These are phyloP conservation scores for Acinonyx jubatus DNA, from an alignment of 2,113 vertebrate species.

Conservation along the genomic window DNA sequence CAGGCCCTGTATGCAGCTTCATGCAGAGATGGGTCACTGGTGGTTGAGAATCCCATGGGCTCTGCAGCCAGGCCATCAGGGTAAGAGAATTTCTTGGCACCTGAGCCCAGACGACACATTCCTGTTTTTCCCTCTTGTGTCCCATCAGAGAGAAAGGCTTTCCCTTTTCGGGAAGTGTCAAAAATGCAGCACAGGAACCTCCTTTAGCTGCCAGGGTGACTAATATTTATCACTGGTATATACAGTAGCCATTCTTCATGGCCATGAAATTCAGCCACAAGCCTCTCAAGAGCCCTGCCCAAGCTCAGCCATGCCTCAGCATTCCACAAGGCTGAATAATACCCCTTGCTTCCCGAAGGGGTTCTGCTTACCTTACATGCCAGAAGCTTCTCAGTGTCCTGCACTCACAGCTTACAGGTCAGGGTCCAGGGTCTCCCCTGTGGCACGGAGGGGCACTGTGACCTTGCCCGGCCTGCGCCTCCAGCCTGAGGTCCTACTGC, in stretches of 20 bases:
- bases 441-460: rapidly evolving
- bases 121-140: conserved; percentile 30
- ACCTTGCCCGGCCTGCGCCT: not conserved
- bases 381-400: not conserved
- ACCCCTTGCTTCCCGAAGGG: conserved; percentile 23
- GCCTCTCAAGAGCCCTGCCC: conserved; percentile 87
- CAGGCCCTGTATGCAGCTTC: not conserved
- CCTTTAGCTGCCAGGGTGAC: conserved; percentile 74
- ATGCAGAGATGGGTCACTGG: not conserved
- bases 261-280: conserved; percentile 88
- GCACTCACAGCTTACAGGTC: rapidly evolving
- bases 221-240: conserved; percentile 82
- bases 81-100: conserved; percentile 5
- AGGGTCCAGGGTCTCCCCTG: not conserved
- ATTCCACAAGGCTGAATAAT: conserved; percentile 87
- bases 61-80: not conserved
- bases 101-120: conserved; percentile 71
- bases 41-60: not conserved
- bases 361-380: not conserved
- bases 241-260: conserved; percentile 85
- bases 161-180: conserved; percentile 73
- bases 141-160: conserved; percentile 55
- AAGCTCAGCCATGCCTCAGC: conserved; percentile 80
- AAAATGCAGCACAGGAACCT: conserved; percentile 71
- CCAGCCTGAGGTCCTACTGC: not conserved